phyloP scores from a whole-genome alignment of 1,140 invertebrate genomes.

The Drepana arcuata region DNA sequence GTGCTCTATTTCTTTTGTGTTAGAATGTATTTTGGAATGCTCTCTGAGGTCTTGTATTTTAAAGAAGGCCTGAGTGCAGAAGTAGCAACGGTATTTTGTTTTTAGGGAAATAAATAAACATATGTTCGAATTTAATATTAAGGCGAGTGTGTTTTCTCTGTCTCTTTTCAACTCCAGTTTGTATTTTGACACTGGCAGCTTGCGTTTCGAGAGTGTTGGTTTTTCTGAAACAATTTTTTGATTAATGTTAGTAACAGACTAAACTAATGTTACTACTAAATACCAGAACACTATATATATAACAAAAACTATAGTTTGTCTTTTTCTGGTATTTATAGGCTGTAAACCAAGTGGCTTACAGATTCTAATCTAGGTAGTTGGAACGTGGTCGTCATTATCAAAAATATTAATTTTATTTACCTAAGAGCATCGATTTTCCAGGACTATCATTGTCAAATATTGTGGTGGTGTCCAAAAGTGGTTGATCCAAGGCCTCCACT shows the following conservation, averaged over 20 bases:
- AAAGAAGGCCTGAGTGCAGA: constrained; percentile 18
- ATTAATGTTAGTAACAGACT: not conserved
- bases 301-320: not conserved
- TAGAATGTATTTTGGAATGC: constrained; percentile 18
- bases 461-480: too few species aligned
- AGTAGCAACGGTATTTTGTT: constrained; percentile 29
- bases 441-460: too few species aligned
- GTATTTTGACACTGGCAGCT: too few species aligned
- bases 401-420: too few species aligned
- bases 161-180: too few species aligned
- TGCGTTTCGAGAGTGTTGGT: not conserved
- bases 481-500: too few species aligned
- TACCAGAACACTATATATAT: too few species aligned
- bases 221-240: constrained; percentile 1
- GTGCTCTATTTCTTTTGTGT: constrained; percentile 8
- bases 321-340: not conserved
- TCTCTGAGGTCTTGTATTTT: constrained; percentile 18
- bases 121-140: constrained; percentile 30
- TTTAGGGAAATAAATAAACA: constrained; percentile 32
- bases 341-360: too few species aligned
- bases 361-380: too few species aligned
- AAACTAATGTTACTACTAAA: too few species aligned
- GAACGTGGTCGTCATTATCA: too few species aligned
- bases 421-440: too few species aligned
- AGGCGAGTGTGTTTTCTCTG: constrained; percentile 22